phyloP scores from a whole-genome alignment of 2,888 invertebrate genomes.

The Drosophila macrothrix region DNA sequence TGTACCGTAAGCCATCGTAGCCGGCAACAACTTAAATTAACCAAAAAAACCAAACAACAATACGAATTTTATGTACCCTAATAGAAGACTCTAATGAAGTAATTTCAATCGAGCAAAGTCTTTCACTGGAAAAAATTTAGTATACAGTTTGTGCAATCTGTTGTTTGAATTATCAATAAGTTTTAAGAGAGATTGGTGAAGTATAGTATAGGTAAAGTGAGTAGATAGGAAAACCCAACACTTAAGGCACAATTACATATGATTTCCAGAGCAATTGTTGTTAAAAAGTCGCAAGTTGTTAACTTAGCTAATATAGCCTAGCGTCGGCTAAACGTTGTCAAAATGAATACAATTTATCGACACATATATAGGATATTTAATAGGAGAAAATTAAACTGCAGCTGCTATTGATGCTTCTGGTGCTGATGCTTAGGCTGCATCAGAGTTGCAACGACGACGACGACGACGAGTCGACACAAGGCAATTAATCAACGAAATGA shows the following conservation, averaged over 20 bases:
- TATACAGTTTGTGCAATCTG: not conserved
- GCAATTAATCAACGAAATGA: conserved; percentile 77
- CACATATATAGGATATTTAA: conserved; percentile 68
- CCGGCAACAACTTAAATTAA: conserved; percentile 14
- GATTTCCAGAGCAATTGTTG: not conserved
- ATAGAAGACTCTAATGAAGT: not conserved
- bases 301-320: conserved; percentile 9
- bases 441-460: conserved; percentile 19
- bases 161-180: not conserved
- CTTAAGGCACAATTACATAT: not conserved
- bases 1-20: conserved; percentile 42
- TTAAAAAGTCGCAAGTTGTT: not conserved
- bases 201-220: not conserved
- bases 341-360: conserved; percentile 62
- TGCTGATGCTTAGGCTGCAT: conserved; percentile 26
- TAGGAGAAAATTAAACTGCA: conserved; percentile 65
- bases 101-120: not conserved
- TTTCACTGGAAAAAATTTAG: not conserved
- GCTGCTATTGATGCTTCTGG: conserved; percentile 27
- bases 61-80: conserved; percentile 26
- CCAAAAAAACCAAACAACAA: too few species aligned
- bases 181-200: too few species aligned
- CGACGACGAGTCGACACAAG: conserved; percentile 34
- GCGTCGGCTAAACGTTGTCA: conserved; percentile 1
- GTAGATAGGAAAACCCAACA: not conserved